Evolutionary conservation across 2,113 vertebrate genomes (phyloP), one percentile per base, ranked within the genome.

Genomic region (Tauraco erythrolophus): DNA sequence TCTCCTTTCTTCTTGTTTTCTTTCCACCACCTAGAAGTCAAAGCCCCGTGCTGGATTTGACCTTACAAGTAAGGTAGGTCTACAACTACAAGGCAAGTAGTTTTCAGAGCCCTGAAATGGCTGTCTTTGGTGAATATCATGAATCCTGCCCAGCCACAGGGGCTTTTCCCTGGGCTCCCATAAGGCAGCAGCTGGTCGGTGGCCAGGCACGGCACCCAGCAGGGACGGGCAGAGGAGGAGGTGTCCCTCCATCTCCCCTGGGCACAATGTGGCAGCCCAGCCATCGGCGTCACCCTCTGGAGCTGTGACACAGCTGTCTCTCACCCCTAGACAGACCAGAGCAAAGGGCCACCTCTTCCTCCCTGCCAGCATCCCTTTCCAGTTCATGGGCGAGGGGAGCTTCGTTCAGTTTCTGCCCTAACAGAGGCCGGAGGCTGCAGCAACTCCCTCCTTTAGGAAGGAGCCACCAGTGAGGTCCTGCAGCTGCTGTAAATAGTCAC

Each of bases 401-500:
- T 82, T 0, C 0, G 8, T 30, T 90, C 30, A 9, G 13, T 10
- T 60, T 87, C 31, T 86, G 68, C 79, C 12, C 0, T 35, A 37
- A 62, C 5, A 8, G 74, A 43, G 83, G 23, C 28, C 45, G 76
- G 37, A 88, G 68, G 46, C 68, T 58, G 39, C 76, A 91, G 41
- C 56, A 79, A 25, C 51, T 60, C 69, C 30, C 48, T 57, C 35
- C 53, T 72, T 85, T 28, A 64, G 48, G 81, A 94, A 87, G 43
- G 78, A 37, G 72, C 84, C 80, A 45, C 65, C 84, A 74, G 93
- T 88, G 89, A 68, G 69, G 87, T 91, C 93, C 92, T 95, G 65
- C 84, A 96, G 87, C 96, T 97, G 96, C 93, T 72, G 94, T 89
- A 95, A 96, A 89, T 75, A 94, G 77, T 79, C 33, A 0, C 84